Evolutionary conservation across 2,797 vertebrate genomes (phyloP).

Genomic region (Alca torda): DNA sequence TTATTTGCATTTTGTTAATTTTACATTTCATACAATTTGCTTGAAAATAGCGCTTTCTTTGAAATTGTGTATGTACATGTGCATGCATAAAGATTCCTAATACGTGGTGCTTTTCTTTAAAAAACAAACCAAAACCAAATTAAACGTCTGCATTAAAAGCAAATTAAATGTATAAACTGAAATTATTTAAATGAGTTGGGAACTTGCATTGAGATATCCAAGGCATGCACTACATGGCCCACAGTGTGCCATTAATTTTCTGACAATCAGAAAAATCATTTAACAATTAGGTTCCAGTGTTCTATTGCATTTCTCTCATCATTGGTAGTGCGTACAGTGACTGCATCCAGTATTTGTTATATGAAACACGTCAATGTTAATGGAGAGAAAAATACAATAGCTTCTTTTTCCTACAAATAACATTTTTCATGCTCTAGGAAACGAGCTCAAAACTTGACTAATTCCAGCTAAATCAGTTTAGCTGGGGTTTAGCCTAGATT

Average conservation of each 20-base stretch:
- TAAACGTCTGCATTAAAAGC: slow-evolving; percentile 53
- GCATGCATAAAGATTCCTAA: slow-evolving; percentile 56
- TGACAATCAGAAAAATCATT: slow-evolving; percentile 3
- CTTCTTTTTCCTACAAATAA: not conserved
- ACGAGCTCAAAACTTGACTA: not conserved
- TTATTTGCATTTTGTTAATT: slow-evolving; percentile 69
- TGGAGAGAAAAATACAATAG: not conserved
- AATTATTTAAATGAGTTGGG: slow-evolving; percentile 50
- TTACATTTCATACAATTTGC: slow-evolving; percentile 68
- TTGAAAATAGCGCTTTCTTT: slow-evolving; percentile 53
- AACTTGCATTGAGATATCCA: not conserved
- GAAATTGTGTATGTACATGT: slow-evolving; percentile 38
- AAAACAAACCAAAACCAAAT: slow-evolving; percentile 44
- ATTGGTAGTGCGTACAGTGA: not conserved
- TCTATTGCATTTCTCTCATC: slow-evolving; percentile 33
- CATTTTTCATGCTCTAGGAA: slow-evolving; percentile 8
- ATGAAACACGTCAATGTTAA: not conserved
- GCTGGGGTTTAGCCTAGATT: slow-evolving; percentile 13
- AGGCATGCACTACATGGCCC: slow-evolving; percentile 12
- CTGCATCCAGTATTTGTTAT: not conserved
- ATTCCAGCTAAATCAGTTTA: slow-evolving; percentile 13
- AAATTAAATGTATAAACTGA: slow-evolving; percentile 58
- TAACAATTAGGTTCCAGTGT: slow-evolving; percentile 26
- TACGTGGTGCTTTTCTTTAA: slow-evolving; percentile 52
- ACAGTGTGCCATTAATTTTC: not conserved